Conservation (phyloP, 2,888 invertebrate species). For the Hypsopygia costalis region DNA sequence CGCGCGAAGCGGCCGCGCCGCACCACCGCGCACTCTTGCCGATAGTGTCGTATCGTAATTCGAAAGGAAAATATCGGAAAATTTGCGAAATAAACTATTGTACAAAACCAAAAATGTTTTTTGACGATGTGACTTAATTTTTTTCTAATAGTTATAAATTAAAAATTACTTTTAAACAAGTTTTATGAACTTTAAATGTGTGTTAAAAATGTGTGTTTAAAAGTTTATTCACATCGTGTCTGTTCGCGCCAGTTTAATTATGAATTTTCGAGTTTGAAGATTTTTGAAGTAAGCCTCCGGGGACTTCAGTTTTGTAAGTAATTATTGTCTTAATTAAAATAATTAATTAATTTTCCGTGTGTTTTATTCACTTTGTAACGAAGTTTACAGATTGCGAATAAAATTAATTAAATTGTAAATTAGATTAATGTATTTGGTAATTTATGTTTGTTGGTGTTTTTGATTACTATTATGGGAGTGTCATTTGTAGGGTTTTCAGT, state of each 20-base stretch:
- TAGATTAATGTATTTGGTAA: too few relatives aligned
- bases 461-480: too few relatives aligned
- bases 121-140: slow-evolving; percentile 41
- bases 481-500: too few relatives aligned
- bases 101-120: slow-evolving; percentile 37
- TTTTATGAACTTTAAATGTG: slow-evolving; percentile 15
- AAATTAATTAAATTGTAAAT: too few relatives aligned
- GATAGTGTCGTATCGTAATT: background rate
- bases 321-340: background rate
- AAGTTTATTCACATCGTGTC: background rate
- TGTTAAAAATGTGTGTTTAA: background rate
- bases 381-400: too few relatives aligned
- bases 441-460: too few relatives aligned
- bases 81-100: background rate
- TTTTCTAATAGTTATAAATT: slow-evolving; percentile 11
- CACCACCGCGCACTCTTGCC: background rate
- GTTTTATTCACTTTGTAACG: too few relatives aligned
- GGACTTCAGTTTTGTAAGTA: slow-evolving; percentile 15
- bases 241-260: background rate
- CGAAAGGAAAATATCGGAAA: background rate
- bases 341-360: too few relatives aligned
- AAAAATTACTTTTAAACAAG: slow-evolving; percentile 12
- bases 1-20: slow-evolving; percentile 27
- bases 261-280: background rate
- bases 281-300: background rate